Base-by-base conservation (phyloP, 2,113 vertebrate genomes). In the Serilophus lunatus region DNA sequence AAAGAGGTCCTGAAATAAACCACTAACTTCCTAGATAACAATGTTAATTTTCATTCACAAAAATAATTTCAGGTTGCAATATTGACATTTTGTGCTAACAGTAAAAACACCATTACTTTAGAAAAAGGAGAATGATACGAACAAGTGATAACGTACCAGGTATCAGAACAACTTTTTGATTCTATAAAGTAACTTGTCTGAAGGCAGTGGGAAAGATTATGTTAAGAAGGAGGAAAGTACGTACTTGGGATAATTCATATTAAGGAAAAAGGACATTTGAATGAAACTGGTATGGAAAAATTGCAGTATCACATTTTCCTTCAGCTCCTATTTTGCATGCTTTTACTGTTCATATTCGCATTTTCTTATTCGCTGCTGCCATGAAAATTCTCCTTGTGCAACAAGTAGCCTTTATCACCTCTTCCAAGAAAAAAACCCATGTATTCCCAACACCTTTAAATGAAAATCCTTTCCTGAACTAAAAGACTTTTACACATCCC, bases 331-430 rank as follows among this genome's bases (percentile, higher is more conserved):
- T 54, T 89, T 63, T 12, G 13, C 47, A 28, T 6, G 15, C 18
- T 68, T 88, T 63, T 42, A 75, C 24, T 74, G 31, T 31, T 65
- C 59, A 77, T n/a, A 12, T 88, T 82, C 65, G 53, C 5, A 12
- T 83, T 68, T 92, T 93, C 66, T 88, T 40, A 83, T 40, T 81
- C 66, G 13, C 4, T 86, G 23, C 20, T 36, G 23, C 28, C 31
- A 49, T 10, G 16, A 96, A 88, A 93, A 81, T 44, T 68, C 33
- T 59, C 29, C 35, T 64, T 65, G 61, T 50, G 83, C 96, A 93
- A 96, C 95, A 96, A 96, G 88, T 76, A 88, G 72, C 75, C 54
- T 68, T 40, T 50, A 81, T 33, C 23, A 68, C 29, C 65, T 75
- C 60, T 82, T 72, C 65, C 42, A 94, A 80, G 70, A 86, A 13